Evolutionary conservation across 2,888 invertebrate species (phyloP), one percentile per base, ranked within the genome.

Genomic region (Hydrotaea diabolus): DNA sequence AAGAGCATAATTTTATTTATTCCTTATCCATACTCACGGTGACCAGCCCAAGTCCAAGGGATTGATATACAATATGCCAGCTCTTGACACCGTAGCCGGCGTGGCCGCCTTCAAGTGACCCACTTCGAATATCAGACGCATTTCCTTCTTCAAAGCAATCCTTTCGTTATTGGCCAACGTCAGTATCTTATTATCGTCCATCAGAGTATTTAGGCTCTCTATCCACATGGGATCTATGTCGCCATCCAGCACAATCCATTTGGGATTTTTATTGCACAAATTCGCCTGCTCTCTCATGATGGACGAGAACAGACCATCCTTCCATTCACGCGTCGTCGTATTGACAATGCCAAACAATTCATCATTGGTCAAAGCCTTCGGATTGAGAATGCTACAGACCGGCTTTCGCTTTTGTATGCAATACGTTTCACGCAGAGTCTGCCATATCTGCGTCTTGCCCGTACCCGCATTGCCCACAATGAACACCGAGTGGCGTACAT

Each of bases 171-270:
- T 98, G 15, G 98, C 98, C 88, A 99, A 92, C 0, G 98, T 98
- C 85, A 99, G 91, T 13, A 98, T 97, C 94, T 98, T 98, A 91
- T 98, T 99, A 91, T 99, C 98, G 91, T 99, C 98, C 98, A 99
- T 98, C 64, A 98, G 95, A 17, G 98, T 98, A 91, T 99, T 99
- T 26, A 99, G 94, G 23, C 98, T 98, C 93, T 99, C 98, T 89
- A 99, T 98, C 98, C 98, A 99, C 91, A 92, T 91, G 76, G 92
- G 92, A 87, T 92, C 92, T 87, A 98, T 98, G 91, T 98, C 98
- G 8, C 98, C 98, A 91, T 99, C 98, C 71, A 98, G 94, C 23
- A 98, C 96, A 87, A 99, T 97, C 98, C 98, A 99, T 91, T 98
- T 98, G 0, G 97, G 96, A 11, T 96, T 95, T 87, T 96, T 96